phyloP scores from a whole-genome alignment of 2,888 invertebrate genomes.

The Agrotis exclamationis region DNA sequence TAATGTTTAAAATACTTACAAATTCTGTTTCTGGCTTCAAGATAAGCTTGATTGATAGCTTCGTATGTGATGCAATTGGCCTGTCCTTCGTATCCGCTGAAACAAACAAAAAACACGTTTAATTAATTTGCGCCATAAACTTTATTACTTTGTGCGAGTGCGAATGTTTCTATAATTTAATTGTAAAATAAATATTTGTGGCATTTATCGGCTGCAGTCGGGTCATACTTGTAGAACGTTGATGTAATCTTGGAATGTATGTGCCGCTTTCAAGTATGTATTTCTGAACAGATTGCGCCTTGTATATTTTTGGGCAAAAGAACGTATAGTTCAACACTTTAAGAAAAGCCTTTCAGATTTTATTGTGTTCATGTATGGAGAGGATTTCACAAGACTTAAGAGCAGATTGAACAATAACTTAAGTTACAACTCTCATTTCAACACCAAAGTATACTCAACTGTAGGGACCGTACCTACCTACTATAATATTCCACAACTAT shows the following conservation, averaged over 20 bases:
- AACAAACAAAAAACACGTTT: slow-evolving; percentile 76
- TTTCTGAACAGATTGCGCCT: neutral
- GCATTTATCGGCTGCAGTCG: slow-evolving; percentile 20
- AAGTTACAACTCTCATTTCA: neutral
- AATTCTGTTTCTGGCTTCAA: slow-evolving; percentile 96
- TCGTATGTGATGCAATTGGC: slow-evolving; percentile 97
- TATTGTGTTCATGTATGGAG: neutral
- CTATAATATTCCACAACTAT: too few relatives aligned
- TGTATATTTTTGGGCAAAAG: neutral
- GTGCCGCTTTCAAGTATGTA: neutral
- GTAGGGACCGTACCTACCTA: neutral
- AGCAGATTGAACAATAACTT: neutral
- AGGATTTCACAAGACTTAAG: neutral
- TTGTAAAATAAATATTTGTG: slow-evolving; percentile 33
- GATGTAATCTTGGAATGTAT: slow-evolving; percentile 25
- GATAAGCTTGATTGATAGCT: slow-evolving; percentile 96
- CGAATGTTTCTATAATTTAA: slow-evolving; percentile 33
- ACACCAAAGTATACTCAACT: neutral
- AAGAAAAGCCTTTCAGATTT: slow-evolving; percentile 8
- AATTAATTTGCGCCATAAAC: slow-evolving; percentile 28
- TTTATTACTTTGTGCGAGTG: slow-evolving; percentile 29
- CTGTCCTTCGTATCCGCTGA: slow-evolving; percentile 93
- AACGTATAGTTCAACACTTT: neutral
- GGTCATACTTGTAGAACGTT: slow-evolving; percentile 27
- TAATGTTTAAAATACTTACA: slow-evolving; percentile 92